These are phyloP conservation scores for Azemiops feae DNA, from an alignment of 2,113 vertebrate genomes.

Conservation along the genomic window DNA sequence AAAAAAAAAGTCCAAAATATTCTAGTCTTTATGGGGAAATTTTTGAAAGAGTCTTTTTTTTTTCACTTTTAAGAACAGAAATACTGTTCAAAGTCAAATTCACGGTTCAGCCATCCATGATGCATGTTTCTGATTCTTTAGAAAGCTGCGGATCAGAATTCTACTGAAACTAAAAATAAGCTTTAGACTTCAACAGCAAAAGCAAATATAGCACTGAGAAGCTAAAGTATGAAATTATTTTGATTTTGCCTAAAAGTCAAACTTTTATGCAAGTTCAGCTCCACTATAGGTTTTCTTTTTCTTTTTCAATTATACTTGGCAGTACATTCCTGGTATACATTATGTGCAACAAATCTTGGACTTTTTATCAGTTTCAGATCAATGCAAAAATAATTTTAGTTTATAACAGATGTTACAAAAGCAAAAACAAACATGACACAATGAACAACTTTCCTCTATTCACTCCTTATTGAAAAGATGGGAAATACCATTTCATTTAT, in stretches of 20 bases:
- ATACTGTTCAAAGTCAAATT: conserved; percentile 76
- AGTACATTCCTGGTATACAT: background rate
- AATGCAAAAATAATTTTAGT: background rate
- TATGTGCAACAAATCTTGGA: background rate
- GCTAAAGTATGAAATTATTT: conserved; percentile 50
- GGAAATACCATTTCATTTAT: background rate
- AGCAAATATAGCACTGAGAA: conserved; percentile 52
- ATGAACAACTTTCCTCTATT: background rate
- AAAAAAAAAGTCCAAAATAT: conserved; percentile 70
- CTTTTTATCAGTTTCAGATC: background rate
- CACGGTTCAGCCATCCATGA: conserved; percentile 66
- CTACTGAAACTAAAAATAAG: conserved; percentile 67
- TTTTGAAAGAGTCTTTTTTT: conserved; percentile 51
- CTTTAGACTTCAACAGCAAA: conserved; percentile 27
- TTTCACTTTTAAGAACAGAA: conserved; percentile 63
- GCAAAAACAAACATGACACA: background rate
- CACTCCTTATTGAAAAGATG: background rate
- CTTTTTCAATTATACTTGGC: background rate
- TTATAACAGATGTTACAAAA: background rate
- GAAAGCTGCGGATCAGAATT: conserved; percentile 65
- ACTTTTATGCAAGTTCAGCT: conserved; percentile 60
- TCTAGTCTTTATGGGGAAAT: conserved; percentile 68
- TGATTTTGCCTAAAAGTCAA: conserved; percentile 70
- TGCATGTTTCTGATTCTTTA: conserved; percentile 67
- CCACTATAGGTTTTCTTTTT: conserved; percentile 1